Conservation (phyloP, 2,888 invertebrate species). For the Aspidiotus rigidus region DNA sequence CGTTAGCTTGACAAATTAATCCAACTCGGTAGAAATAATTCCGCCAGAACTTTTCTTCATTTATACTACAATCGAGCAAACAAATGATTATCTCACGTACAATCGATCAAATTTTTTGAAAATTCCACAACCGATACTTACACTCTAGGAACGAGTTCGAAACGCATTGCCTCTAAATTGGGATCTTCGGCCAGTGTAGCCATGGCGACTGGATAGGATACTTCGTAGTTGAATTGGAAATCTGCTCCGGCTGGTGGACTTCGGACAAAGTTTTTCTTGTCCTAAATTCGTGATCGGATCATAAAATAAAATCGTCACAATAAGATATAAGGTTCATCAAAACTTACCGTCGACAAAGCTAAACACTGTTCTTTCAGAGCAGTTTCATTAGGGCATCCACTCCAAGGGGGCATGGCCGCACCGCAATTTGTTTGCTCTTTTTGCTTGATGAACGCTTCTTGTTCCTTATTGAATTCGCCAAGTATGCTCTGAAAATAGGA, state of each 20-base stretch:
- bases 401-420: slow-evolving; percentile 81
- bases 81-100: slow-evolving; percentile 24
- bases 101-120: slow-evolving; percentile 7
- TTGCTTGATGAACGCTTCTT: slow-evolving; percentile 87
- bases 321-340: neutral
- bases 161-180: slow-evolving; percentile 95
- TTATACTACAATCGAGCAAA: slow-evolving; percentile 55
- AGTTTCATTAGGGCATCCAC: slow-evolving; percentile 88
- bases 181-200: slow-evolving; percentile 91
- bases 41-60: slow-evolving; percentile 98
- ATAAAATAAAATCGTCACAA: neutral
- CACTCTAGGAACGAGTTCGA: slow-evolving; percentile 99
- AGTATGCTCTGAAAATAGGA: slow-evolving; percentile 67
- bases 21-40: slow-evolving; percentile 99
- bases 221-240: slow-evolving; percentile 89
- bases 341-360: slow-evolving; percentile 70
- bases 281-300: slow-evolving; percentile 48
- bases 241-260: slow-evolving; percentile 92
- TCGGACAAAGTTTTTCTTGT: slow-evolving; percentile 93
- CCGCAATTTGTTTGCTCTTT: slow-evolving; percentile 60
- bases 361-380: slow-evolving; percentile 91
- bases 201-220: slow-evolving; percentile 85
- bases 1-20: slow-evolving; percentile 93
- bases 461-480: slow-evolving; percentile 94
- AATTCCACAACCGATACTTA: slow-evolving; percentile 50